Base-by-base conservation (phyloP, 2,797 vertebrate species). In the Arrhamphus sclerolepis region DNA sequence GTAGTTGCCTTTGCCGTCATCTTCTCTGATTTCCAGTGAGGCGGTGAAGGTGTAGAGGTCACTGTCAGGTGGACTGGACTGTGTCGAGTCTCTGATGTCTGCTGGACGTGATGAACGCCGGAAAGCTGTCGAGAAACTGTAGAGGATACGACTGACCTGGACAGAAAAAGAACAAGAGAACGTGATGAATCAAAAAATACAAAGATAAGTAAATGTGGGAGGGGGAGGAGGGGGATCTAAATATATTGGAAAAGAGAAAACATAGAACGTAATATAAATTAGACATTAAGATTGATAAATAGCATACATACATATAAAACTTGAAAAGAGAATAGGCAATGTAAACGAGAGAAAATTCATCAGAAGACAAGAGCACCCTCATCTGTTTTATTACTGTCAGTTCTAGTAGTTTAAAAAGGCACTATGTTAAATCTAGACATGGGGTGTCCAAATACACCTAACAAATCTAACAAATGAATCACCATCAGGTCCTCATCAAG, bases 1-100 rank as follows among this genome's bases (percentile, higher is more conserved):
- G 84, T 94, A 99, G 89, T 97, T 99, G 77, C 96, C 96, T 90
- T 98, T 99, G 67, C 97, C 94, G 68, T 99, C 98, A 43, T 99
- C 98, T 91, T 99, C 98, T 82, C 93, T 97, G 75, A 99, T 92
- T 88, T 99, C 98, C 63, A 99, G 81, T 1, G 96, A 94, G 68
- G 97, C 96, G 17, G 86, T 94, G 84, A 99, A 99, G 67, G 93
- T 95, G 83, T 94, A 98, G 9, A 96, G 89, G 63, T 99, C 96
- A 14, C 93, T 89, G 6, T 98, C 96, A 0, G 94, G 90, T 0
- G 93, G 93, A 50, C 93, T 87, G 44, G 93, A 92, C 71, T 92
- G 73, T 2, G 90, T 29, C 0, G 89, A 75, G 59, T 98, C 96
- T 72, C 93, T 94, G 46, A 90, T 91, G 62, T 98, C 95, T 34